Evolutionary conservation across 2,797 vertebrate species (phyloP).

Genomic region (Acrossocheilus fasciatus): DNA sequence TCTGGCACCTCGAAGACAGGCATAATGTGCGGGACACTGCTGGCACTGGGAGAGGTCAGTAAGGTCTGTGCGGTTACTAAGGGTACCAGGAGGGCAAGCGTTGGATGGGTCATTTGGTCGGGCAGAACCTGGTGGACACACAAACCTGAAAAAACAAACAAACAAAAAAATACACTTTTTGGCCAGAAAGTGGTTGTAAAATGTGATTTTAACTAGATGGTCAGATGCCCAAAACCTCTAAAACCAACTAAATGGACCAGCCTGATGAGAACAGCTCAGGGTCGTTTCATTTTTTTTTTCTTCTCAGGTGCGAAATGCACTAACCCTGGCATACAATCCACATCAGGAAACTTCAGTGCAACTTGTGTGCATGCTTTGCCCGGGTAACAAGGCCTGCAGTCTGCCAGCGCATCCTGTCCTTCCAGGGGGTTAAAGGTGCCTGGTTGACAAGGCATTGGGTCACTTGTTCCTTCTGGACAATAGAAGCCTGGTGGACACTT

Average conservation of each 20-base stretch:
- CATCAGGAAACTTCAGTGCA: constrained; percentile 83
- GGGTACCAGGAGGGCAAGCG: constrained; percentile 84
- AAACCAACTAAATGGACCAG: neutral
- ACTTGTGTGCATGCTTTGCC: constrained; percentile 87
- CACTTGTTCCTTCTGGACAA: constrained; percentile 80
- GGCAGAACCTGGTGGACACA: constrained; percentile 84
- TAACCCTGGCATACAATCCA: constrained; percentile 84
- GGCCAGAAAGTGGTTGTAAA: neutral
- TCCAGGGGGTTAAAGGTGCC: constrained; percentile 84
- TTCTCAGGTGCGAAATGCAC: constrained; percentile 5
- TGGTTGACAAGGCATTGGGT: constrained; percentile 81
- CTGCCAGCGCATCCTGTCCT: constrained; percentile 83
- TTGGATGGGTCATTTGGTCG: constrained; percentile 80
- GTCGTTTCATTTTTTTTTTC: neutral
- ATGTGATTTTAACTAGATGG: neutral
- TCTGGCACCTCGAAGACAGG: constrained; percentile 82
- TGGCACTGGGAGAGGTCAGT: constrained; percentile 88
- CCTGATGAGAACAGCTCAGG: neutral
- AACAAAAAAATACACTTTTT: neutral
- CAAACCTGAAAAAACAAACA: constrained; percentile 70
- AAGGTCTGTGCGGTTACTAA: constrained; percentile 79
- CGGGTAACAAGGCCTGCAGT: constrained; percentile 83
- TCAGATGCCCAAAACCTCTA: neutral
- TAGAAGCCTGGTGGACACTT: constrained; percentile 87
- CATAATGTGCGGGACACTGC: constrained; percentile 81